These are phyloP conservation scores for Rafetus swinhoei DNA, from an alignment of 2,113 vertebrate genomes.

Conservation along the genomic window DNA sequence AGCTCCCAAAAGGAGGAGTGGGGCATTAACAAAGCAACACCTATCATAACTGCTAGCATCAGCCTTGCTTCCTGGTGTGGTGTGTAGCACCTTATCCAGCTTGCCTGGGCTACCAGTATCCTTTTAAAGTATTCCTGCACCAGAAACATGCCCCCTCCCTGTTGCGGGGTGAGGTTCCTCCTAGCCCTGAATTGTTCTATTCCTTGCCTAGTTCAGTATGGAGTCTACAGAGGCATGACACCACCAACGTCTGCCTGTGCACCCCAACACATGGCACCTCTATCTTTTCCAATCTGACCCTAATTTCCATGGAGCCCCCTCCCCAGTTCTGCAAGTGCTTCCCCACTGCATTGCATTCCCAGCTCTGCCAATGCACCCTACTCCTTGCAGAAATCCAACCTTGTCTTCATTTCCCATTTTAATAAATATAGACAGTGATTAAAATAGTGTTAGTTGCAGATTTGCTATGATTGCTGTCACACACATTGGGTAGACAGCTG, in stretches of 20 bases:
- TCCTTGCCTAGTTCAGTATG: background rate
- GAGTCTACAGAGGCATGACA: background rate
- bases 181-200: background rate
- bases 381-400: background rate
- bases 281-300: background rate
- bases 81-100: no score
- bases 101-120: background rate
- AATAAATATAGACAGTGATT: conserved; percentile 11
- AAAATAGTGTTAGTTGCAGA: background rate
- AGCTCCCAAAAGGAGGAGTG: no score
- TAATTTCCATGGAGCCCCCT: background rate
- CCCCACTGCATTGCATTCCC: background rate
- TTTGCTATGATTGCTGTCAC: background rate
- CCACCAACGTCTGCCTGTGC: background rate
- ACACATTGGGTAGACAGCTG: background rate
- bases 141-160: background rate
- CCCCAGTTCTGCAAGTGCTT: background rate
- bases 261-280: no score
- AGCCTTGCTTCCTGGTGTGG: no score
- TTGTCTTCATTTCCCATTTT: background rate
- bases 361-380: background rate
- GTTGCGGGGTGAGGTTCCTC: background rate
- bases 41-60: no score
- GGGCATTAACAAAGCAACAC: no score
- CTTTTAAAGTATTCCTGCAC: background rate